Evolutionary conservation across 1,140 invertebrate genomes (phyloP), one percentile per base, ranked within the genome.

Genomic region (Apis florea): DNA sequence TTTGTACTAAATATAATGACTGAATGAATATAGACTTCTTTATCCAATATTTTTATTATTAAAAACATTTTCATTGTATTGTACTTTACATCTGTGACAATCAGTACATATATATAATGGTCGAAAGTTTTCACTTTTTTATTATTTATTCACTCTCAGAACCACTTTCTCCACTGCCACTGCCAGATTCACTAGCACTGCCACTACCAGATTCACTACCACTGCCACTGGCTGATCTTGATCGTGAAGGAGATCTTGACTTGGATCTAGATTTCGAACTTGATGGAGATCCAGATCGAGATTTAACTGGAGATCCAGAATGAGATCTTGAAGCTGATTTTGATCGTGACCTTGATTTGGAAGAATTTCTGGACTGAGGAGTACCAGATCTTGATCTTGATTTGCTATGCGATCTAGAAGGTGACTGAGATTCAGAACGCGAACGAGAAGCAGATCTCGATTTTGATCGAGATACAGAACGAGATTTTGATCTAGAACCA

Each of bases 131-230:
- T 26, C 40, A n/a, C 12, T 40, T 70, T 12, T 6, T 70, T 53
- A 40, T 26, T 40, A 67, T 85, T 92, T 80, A 93, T 78, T 93
- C 92, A 73, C 92, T 93, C 13, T 93, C 92, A 0, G 92, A 93
- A 8, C 88, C 93, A 66, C 91, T 92, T 75, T 90, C 92, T 72
- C 91, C 91, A 61, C 90, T 91, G 0, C 83, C 89, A 53, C 90
- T 92, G 1, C 70, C 91, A 63, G 89, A 92, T 1, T 82, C 92
- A 58, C 31, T 40, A 40, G 31, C 91, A 58, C 90, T 90, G 0
- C 82, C 89, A 53, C 90, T 92, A 1, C 75, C 91, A 64, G 89
- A 92, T 1, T 81, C 92, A 58, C 90, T 92, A 10, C 89, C 90
- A 64, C 91, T 92, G 31, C 86, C 91, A 72, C 90, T 92, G 31